A percentile compares a stretch with the other conserved stretches of the same genome.
These are phyloP conservation scores for Gallinago solitaria DNA, from an alignment of 2,797 vertebrate species.

Conservation along the genomic window DNA sequence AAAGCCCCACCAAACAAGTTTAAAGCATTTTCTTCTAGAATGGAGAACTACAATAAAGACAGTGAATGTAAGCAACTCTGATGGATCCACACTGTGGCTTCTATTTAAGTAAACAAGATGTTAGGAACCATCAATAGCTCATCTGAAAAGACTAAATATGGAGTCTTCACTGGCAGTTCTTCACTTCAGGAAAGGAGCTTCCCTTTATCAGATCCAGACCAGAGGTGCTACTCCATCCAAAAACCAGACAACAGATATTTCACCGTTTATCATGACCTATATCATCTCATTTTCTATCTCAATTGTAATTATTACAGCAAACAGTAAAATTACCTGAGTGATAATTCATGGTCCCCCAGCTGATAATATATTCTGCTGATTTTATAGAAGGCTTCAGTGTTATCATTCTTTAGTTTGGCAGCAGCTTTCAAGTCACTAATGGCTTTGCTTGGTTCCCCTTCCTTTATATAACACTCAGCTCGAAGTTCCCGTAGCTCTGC, in stretches of 20 bases:
- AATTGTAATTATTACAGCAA: neutral
- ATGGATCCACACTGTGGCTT: neutral
- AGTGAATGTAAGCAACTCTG: neutral
- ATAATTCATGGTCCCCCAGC: constrained; percentile 94
- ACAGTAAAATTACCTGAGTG: constrained; percentile 86
- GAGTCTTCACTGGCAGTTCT: neutral
- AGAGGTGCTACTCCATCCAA: neutral
- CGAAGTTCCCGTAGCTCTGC: constrained; percentile 91
- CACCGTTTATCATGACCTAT: neutral
- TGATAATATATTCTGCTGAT: constrained; percentile 96
- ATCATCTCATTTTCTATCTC: neutral
- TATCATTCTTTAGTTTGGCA: constrained; percentile 93
- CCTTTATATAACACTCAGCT: constrained; percentile 91
- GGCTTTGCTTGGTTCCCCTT: constrained; percentile 93
- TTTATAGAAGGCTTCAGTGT: constrained; percentile 94
- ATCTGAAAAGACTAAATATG: neutral
- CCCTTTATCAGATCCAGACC: neutral
- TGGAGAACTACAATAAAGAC: neutral
- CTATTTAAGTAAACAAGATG: neutral
- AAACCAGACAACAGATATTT: neutral
- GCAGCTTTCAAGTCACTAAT: constrained; percentile 94
- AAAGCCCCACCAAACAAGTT: neutral
- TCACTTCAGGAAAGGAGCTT: neutral
- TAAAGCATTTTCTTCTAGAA: neutral
- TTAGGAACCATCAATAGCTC: neutral